Conservation (phyloP, 2,113 vertebrate genomes). For the Phalacrocorax brasilianus region DNA sequence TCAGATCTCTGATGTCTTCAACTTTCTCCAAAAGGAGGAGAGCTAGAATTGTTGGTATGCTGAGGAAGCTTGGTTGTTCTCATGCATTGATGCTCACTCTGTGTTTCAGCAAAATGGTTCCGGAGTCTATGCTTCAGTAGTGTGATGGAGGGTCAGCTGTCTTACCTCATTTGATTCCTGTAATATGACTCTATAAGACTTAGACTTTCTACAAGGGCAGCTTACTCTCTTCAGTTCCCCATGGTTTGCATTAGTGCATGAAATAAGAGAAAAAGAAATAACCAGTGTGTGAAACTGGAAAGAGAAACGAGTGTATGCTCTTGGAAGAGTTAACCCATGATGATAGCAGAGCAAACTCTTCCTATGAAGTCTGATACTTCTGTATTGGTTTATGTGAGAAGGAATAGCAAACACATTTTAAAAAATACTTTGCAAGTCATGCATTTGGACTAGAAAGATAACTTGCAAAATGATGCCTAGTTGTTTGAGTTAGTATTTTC, state of each 20-base stretch:
- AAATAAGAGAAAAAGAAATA: background rate
- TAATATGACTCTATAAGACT: background rate
- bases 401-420: background rate
- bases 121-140: background rate
- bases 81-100: rapidly evolving
- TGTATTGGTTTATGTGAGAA: background rate
- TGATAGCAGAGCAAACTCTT: background rate
- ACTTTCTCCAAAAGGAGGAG: background rate
- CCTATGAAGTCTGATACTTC: background rate
- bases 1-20: background rate
- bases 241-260: background rate
- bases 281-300: background rate
- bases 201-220: background rate
- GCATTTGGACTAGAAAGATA: background rate
- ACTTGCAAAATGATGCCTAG: background rate
- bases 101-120: background rate
- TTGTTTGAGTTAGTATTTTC: background rate
- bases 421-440: background rate
- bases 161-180: background rate
- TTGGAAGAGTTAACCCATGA: background rate
- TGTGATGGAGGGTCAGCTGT: background rate
- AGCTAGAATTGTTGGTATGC: background rate
- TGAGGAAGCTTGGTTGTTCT: background rate
- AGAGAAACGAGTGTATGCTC: background rate
- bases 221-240: background rate